A percentile compares a stretch with the other conserved stretches of the same genome.
phyloP scores from a whole-genome alignment of 2,113 vertebrate genomes.

The Amphiprion percula region DNA sequence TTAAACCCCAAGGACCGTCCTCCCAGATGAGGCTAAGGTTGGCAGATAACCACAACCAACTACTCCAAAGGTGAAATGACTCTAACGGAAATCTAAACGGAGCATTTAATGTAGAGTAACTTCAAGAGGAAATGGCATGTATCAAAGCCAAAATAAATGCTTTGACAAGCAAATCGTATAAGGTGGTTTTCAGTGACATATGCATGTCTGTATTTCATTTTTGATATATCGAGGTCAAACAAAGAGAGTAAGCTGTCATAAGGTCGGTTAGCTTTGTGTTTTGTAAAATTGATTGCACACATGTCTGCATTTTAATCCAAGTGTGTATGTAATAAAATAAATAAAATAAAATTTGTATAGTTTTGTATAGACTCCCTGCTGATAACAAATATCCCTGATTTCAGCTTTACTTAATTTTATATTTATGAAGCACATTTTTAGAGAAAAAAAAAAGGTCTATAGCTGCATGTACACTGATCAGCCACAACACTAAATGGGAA shows the following conservation, averaged over 20 bases:
- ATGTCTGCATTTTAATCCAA: background rate
- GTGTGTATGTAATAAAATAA: too few species aligned
- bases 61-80: conserved; percentile 67
- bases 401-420: too few species aligned
- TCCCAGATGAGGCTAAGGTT: conserved; percentile 50
- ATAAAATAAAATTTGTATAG: too few species aligned
- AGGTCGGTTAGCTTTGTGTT: background rate
- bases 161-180: conserved; percentile 47
- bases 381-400: too few species aligned
- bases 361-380: too few species aligned
- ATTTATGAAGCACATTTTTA: too few species aligned
- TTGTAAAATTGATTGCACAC: background rate
- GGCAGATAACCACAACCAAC: conserved; percentile 54
- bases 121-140: conserved; percentile 70
- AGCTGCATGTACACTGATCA: too few species aligned
- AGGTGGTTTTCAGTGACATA: conserved; percentile 18
- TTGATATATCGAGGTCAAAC: conserved; percentile 24
- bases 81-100: conserved; percentile 48
- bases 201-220: conserved; percentile 15
- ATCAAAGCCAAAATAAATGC: conserved; percentile 64
- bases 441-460: too few species aligned
- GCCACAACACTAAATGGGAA: too few species aligned
- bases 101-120: conserved; percentile 52
- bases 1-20: conserved; percentile 44
- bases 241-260: background rate